Conservation (phyloP, 2,797 vertebrate species). For the Silurus aristotelis region DNA sequence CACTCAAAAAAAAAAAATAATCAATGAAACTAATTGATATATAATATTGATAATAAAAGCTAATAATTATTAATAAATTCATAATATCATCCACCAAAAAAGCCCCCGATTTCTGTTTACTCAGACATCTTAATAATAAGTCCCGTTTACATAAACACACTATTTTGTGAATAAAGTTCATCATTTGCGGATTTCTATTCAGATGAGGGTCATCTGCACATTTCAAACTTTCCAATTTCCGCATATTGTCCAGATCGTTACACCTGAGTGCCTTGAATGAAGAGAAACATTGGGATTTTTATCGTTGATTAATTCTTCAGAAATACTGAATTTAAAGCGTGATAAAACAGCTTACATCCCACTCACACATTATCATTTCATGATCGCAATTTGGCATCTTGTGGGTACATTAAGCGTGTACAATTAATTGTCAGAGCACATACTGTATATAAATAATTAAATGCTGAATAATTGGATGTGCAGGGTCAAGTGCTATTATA, state of each 20-base stretch:
- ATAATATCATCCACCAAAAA: neutral
- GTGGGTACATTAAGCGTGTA: neutral
- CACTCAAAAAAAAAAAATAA: too few species aligned
- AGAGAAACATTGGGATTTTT: neutral
- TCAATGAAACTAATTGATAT: neutral
- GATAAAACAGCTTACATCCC: neutral
- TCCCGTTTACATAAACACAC: neutral
- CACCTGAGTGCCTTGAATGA: neutral
- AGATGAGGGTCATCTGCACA: too few species aligned
- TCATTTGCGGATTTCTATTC: too few species aligned
- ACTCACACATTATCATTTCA: neutral
- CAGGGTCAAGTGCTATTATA: neutral
- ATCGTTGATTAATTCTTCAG: neutral
- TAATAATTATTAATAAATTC: neutral
- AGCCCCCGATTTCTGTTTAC: neutral
- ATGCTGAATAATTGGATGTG: neutral
- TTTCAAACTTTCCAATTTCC: neutral
- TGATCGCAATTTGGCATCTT: neutral
- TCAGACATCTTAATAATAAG: neutral
- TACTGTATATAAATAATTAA: neutral
- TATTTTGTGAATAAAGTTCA: neutral
- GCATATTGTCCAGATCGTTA: neutral
- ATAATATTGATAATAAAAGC: too few species aligned
- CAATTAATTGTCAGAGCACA: neutral
- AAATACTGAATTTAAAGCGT: neutral